Conservation (phyloP, 2,113 vertebrate species). For the Picathartes gymnocephalus region DNA sequence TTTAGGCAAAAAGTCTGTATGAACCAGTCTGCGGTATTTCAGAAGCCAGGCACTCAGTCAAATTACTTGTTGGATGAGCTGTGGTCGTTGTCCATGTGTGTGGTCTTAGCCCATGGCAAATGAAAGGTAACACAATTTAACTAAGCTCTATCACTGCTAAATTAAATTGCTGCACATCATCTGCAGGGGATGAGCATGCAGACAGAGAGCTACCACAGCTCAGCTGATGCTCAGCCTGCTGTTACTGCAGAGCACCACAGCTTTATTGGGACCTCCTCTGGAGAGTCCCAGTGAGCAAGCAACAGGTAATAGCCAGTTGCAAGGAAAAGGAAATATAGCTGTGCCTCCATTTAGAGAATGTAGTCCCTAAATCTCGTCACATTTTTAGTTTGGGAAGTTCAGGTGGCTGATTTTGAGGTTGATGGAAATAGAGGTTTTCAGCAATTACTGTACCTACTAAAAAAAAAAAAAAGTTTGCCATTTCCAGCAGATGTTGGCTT, state of each 20-base stretch:
- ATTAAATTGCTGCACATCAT: not conserved
- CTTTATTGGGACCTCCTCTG: not conserved
- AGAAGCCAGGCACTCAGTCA: not conserved
- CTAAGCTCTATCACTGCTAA: not conserved
- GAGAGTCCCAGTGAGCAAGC: not conserved
- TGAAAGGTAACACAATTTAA: not conserved
- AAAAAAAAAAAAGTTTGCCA: not conserved
- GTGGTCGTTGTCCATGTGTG: not conserved
- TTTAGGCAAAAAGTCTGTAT: not conserved
- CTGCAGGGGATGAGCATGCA: not conserved
- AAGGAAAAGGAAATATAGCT: not conserved
- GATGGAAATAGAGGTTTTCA: not conserved
- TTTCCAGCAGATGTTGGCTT: not conserved
- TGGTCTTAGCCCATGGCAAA: constrained; percentile 1
- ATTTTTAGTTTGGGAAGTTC: not conserved
- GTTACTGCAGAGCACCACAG: not conserved
- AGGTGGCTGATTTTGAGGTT: not conserved
- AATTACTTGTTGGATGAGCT: not conserved
- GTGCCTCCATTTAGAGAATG: not conserved
- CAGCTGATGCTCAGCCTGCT: not conserved
- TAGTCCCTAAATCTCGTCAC: not conserved
- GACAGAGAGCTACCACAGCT: not conserved
- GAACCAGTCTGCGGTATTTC: not conserved
- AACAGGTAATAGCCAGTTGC: not conserved
- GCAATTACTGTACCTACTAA: not conserved